Evolutionary conservation across 2,113 vertebrate species (phyloP).

Genomic region (Heteronetta atricapilla): DNA sequence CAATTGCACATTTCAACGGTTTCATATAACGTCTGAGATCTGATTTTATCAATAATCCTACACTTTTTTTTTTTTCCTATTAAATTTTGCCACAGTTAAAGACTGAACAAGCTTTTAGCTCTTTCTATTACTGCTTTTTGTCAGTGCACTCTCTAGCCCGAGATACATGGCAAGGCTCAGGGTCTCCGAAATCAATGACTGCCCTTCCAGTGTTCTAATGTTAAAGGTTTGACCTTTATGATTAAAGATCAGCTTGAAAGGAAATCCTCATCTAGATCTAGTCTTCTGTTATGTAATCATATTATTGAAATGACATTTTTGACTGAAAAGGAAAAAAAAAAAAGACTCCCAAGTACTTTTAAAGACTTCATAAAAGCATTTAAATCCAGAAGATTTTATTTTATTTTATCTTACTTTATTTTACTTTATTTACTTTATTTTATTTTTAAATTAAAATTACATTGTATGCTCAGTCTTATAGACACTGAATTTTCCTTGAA

Average conservation of each 20-base stretch:
- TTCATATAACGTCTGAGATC: background rate
- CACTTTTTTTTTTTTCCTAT: fast-evolving
- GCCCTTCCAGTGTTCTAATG: constrained; percentile 25
- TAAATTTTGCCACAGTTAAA: background rate
- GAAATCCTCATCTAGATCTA: background rate
- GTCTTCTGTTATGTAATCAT: background rate
- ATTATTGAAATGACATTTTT: background rate
- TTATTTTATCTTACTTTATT: background rate
- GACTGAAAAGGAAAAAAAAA: background rate
- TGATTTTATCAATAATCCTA: background rate
- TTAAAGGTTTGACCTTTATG: constrained; percentile 48
- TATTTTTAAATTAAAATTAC: background rate
- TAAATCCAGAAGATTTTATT: background rate
- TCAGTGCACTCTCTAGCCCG: background rate
- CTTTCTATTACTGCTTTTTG: background rate
- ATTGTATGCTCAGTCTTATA: background rate
- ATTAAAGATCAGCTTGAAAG: constrained; percentile 42
- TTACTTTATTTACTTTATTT: background rate
- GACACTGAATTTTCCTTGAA: background rate
- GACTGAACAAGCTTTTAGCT: background rate
- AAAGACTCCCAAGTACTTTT: background rate
- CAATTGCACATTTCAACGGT: background rate
- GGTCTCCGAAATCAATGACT: constrained; percentile 46
- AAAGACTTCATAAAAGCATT: background rate
- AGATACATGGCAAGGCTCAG: background rate